phyloP scores from a whole-genome alignment of 2,888 invertebrate species.

The Seira musarum region DNA sequence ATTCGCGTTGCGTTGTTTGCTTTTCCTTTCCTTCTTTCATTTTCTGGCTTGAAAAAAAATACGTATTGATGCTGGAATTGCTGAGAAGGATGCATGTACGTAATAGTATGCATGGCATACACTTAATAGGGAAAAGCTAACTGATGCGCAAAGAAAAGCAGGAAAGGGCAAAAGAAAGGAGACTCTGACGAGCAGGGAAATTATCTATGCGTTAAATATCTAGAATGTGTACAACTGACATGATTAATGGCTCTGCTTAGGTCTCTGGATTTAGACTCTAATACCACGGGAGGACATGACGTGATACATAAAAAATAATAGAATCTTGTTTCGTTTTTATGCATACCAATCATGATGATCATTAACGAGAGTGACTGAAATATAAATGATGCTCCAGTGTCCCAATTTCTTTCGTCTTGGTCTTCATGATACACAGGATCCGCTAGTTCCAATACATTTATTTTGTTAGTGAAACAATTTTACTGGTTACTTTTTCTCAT shows the following conservation, averaged over 20 bases:
- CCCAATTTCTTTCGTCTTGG: constrained; percentile 1
- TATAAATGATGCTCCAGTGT: too few relatives aligned
- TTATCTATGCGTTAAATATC: constrained; percentile 67
- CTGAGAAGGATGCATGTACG: too few relatives aligned
- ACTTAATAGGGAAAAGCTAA: neutral
- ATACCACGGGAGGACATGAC: constrained; percentile 52
- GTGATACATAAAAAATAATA: constrained; percentile 36
- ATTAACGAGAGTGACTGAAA: too few relatives aligned
- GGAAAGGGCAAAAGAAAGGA: constrained; percentile 5
- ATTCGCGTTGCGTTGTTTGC: constrained; percentile 28
- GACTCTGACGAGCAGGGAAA: constrained; percentile 58
- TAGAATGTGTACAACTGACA: constrained; percentile 64
- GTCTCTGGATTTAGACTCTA: constrained; percentile 47
- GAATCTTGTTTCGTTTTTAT: constrained; percentile 32
- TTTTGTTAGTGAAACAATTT: too few relatives aligned
- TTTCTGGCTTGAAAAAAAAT: too few relatives aligned
- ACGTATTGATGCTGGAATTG: too few relatives aligned
- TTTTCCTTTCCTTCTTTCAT: constrained; percentile 27
- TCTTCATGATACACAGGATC: constrained; percentile 14
- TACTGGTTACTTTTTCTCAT: too few relatives aligned
- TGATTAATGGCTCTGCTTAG: constrained; percentile 63
- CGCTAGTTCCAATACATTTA: too few relatives aligned
- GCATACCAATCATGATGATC: neutral
- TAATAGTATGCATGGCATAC: constrained; percentile 1
- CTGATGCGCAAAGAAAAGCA: too few relatives aligned